phyloP scores from a whole-genome alignment of 1,140 invertebrate species.

The Papilio glaucus region DNA sequence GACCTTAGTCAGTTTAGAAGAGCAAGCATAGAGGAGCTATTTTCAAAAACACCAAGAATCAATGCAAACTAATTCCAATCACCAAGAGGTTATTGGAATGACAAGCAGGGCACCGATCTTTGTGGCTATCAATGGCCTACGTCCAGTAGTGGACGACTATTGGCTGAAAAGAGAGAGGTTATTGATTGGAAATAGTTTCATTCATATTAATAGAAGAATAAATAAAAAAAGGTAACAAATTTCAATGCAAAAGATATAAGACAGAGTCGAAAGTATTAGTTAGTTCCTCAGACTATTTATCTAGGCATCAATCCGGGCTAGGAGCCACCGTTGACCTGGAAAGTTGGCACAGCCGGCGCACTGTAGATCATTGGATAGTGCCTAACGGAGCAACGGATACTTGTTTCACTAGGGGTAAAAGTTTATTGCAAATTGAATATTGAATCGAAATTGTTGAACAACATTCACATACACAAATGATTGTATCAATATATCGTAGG shows the following conservation, averaged over 20 bases:
- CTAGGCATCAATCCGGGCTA: conserved; percentile 24
- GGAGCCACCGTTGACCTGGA: conserved; percentile 32
- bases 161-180: too few relatives aligned
- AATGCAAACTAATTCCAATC: too few relatives aligned
- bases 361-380: conserved; percentile 30
- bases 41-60: too few relatives aligned
- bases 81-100: too few relatives aligned
- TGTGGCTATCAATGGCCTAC: too few relatives aligned
- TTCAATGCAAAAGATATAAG: neutral
- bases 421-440: conserved; percentile 34
- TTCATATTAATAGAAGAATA: neutral
- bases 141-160: too few relatives aligned
- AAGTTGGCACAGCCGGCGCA: conserved; percentile 7
- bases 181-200: neutral
- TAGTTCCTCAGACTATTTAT: conserved; percentile 14
- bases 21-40: too few relatives aligned
- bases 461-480: conserved; percentile 2
- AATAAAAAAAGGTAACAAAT: neutral
- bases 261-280: conserved; percentile 14
- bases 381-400: conserved; percentile 28
- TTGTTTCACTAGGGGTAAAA: conserved; percentile 20
- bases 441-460: conserved; percentile 3
- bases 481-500: conserved; percentile 3
- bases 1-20: too few relatives aligned
- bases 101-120: too few relatives aligned